Conservation (phyloP, 2,797 vertebrate species). For the Hoplostethus mediterraneus region DNA sequence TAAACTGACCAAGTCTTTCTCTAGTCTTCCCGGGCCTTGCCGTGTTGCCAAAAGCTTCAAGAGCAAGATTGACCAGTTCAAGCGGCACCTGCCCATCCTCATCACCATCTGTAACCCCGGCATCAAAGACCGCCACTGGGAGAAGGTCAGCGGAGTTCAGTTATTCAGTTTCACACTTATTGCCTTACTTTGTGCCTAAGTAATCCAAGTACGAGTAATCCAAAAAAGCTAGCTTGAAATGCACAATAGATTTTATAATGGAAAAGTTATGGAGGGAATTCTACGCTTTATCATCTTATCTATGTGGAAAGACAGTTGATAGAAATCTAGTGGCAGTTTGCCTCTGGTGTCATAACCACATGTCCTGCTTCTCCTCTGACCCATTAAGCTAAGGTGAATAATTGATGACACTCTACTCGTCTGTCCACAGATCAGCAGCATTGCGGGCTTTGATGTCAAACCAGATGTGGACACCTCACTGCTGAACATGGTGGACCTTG, state of each 20-base stretch:
- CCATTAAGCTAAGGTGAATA: slow-evolving; percentile 42
- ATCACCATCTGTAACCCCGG: slow-evolving; percentile 89
- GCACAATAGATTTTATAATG: no score
- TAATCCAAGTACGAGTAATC: no score
- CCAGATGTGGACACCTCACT: slow-evolving; percentile 85
- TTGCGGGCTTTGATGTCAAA: slow-evolving; percentile 86
- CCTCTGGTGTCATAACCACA: slow-evolving; percentile 19
- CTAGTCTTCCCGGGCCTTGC: slow-evolving; percentile 81
- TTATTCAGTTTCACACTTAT: neutral
- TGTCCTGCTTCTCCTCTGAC: slow-evolving; percentile 25
- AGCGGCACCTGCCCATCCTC: slow-evolving; percentile 89
- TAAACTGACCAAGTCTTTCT: slow-evolving; percentile 87
- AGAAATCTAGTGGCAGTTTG: slow-evolving; percentile 29
- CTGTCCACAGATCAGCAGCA: slow-evolving; percentile 87
- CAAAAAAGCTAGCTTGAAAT: no score
- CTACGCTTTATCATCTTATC: no score
- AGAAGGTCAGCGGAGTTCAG: slow-evolving; percentile 78
- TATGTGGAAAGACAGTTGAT: neutral
- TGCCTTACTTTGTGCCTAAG: neutral
- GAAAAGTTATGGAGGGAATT: no score
- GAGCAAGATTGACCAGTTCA: slow-evolving; percentile 90
- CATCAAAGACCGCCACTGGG: slow-evolving; percentile 92
- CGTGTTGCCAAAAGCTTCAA: slow-evolving; percentile 86
- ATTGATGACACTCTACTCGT: slow-evolving; percentile 28
- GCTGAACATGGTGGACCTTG: slow-evolving; percentile 87